Evolutionary conservation across 2,113 vertebrate genomes (phyloP).

Genomic region (Austrofundulus limnaeus): DNA sequence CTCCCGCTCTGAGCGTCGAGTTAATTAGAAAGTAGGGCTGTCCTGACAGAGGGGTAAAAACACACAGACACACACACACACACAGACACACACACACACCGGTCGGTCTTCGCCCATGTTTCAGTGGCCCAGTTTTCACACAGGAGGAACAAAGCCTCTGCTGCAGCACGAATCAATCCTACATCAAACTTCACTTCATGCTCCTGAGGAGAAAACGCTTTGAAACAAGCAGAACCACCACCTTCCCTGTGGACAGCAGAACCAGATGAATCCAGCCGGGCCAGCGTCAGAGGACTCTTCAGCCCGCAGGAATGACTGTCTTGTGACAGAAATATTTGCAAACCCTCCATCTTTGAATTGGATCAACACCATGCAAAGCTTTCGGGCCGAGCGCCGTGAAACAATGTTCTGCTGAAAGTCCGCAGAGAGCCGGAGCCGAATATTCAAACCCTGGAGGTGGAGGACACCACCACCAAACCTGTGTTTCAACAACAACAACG

Average conservation of each 20-base stretch:
- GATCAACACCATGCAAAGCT: slow-evolving; percentile 49
- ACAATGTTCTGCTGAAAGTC: not conserved
- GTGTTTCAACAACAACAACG: too few species aligned
- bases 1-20: slow-evolving; percentile 45
- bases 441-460: not conserved
- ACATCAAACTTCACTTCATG: slow-evolving; percentile 1
- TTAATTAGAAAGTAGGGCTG: slow-evolving; percentile 74
- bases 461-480: too few species aligned
- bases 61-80: slow-evolving; percentile 57
- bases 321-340: slow-evolving; percentile 41
- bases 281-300: not conserved
- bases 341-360: slow-evolving; percentile 39
- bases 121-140: slow-evolving; percentile 74
- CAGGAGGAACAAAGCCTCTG: too few species aligned
- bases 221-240: not conserved
- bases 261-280: not conserved
- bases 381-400: not conserved
- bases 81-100: too few species aligned
- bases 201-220: too few species aligned
- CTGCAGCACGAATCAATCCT: slow-evolving; percentile 23
- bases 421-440: not conserved
- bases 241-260: not conserved
- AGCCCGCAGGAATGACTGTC: not conserved
- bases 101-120: slow-evolving; percentile 40
- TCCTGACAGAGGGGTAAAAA: slow-evolving; percentile 62